These are phyloP conservation scores for Eurytoma adleriae DNA, from an alignment of 2,888 invertebrate genomes.

Conservation along the genomic window DNA sequence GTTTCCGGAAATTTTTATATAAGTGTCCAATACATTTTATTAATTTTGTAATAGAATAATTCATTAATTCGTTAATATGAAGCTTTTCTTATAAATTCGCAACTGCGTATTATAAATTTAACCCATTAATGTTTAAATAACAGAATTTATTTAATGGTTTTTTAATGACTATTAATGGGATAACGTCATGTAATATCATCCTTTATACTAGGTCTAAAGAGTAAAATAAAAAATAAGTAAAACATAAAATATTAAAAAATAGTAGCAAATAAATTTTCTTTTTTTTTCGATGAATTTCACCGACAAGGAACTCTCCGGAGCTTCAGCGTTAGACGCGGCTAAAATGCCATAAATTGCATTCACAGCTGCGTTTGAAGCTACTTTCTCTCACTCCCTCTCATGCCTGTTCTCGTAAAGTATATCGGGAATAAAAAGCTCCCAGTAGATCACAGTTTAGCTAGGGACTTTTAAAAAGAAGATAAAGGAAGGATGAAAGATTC, in stretches of 20 bases:
- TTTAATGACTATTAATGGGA: too few relatives aligned
- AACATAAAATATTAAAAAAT: not conserved
- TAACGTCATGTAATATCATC: too few relatives aligned
- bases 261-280: not conserved
- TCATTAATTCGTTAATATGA: too few relatives aligned
- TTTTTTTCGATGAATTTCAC: conserved; percentile 17
- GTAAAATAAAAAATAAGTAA: too few relatives aligned
- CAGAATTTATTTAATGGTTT: too few relatives aligned
- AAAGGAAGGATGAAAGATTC: not conserved
- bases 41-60: too few relatives aligned
- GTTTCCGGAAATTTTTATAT: conserved; percentile 6
- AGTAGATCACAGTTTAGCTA: conserved; percentile 1
- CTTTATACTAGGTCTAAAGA: too few relatives aligned
- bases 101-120: too few relatives aligned
- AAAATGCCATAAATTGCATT: conserved; percentile 33
- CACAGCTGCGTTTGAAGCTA: conserved; percentile 32
- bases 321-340: not conserved
- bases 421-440: conserved; percentile 25
- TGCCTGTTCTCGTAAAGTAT: conserved; percentile 25
- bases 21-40: too few relatives aligned
- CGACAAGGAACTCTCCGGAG: not conserved
- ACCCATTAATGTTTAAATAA: too few relatives aligned
- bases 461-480: conserved; percentile 13
- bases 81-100: too few relatives aligned
- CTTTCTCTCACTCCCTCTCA: not conserved